Conservation (phyloP, 2,888 invertebrate species). For the Cryptus armator region DNA sequence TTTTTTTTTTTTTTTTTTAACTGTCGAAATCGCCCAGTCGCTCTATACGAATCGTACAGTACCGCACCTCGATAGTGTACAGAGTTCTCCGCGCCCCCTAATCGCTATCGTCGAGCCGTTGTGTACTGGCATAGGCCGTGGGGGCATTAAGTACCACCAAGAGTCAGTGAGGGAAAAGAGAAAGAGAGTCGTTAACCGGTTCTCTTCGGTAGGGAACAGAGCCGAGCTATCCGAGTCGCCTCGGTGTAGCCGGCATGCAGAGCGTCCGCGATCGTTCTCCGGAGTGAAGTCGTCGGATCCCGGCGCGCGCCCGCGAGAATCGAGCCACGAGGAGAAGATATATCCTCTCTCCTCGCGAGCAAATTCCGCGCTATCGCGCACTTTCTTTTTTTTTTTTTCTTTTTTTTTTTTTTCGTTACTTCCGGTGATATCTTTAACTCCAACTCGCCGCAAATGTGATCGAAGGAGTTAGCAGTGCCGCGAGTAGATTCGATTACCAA, state of each 20-base stretch:
- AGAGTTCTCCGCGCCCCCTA: slow-evolving; percentile 47
- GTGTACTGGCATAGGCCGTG: slow-evolving; percentile 8
- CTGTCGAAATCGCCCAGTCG: background rate
- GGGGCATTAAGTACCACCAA: slow-evolving; percentile 34
- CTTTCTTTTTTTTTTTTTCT: background rate
- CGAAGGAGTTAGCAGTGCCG: background rate
- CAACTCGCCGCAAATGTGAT: background rate
- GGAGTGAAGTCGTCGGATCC: slow-evolving; percentile 65
- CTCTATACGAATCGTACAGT: slow-evolving; percentile 43
- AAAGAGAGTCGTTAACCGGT: slow-evolving; percentile 65
- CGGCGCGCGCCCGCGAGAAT: slow-evolving; percentile 56
- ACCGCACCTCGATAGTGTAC: slow-evolving; percentile 37
- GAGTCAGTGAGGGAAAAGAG: slow-evolving; percentile 62
- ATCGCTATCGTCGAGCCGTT: slow-evolving; percentile 15
- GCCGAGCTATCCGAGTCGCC: slow-evolving; percentile 53
- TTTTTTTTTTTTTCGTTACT: background rate
- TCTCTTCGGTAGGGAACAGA: slow-evolving; percentile 55
- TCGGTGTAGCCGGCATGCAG: slow-evolving; percentile 78
- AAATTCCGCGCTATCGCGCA: background rate
- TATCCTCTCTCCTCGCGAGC: slow-evolving; percentile 56
- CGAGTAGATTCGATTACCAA: background rate
- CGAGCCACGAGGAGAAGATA: slow-evolving; percentile 55
- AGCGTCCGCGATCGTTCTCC: slow-evolving; percentile 73
- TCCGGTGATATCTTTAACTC: background rate
- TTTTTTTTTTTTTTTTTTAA: background rate